A percentile compares a stretch with the other conserved stretches of the same genome.
These are phyloP conservation scores for Timandra comae DNA, from an alignment of 2,888 invertebrate genomes.

Conservation along the genomic window DNA sequence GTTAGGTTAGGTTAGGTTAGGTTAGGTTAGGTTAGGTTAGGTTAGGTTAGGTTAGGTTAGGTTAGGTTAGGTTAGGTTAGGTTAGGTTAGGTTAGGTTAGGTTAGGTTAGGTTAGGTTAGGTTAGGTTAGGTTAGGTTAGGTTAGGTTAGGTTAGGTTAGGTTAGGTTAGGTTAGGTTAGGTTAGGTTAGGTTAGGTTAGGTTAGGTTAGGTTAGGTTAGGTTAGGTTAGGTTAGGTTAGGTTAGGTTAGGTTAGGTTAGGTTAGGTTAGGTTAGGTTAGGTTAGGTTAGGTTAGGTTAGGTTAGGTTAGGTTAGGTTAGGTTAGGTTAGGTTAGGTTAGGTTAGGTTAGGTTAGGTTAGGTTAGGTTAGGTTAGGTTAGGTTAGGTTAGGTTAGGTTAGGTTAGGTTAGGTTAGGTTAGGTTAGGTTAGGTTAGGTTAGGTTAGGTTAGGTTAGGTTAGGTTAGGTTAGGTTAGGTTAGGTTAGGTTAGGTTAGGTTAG, in stretches of 20 bases:
- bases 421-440: constrained; percentile 2
- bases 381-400: constrained; percentile 2
- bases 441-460: constrained; percentile 2
- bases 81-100: constrained; percentile 2
- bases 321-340: constrained; percentile 2
- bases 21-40: constrained; percentile 2
- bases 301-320: constrained; percentile 2
- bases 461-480: constrained; percentile 12
- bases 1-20: constrained; percentile 2
- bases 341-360: constrained; percentile 2
- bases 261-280: constrained; percentile 2
- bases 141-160: constrained; percentile 2
- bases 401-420: constrained; percentile 2
- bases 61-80: constrained; percentile 2
- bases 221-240: constrained; percentile 2
- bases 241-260: constrained; percentile 2
- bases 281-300: constrained; percentile 2
- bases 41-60: constrained; percentile 2
- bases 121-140: constrained; percentile 2
- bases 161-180: constrained; percentile 2
- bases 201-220: constrained; percentile 2
- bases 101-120: constrained; percentile 2
- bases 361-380: constrained; percentile 2
- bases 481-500: constrained; percentile 18
- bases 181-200: constrained; percentile 2